Base-by-base conservation (phyloP, 92 coral and sea anemone genomes). In the Epizoanthus fatuus region DNA sequence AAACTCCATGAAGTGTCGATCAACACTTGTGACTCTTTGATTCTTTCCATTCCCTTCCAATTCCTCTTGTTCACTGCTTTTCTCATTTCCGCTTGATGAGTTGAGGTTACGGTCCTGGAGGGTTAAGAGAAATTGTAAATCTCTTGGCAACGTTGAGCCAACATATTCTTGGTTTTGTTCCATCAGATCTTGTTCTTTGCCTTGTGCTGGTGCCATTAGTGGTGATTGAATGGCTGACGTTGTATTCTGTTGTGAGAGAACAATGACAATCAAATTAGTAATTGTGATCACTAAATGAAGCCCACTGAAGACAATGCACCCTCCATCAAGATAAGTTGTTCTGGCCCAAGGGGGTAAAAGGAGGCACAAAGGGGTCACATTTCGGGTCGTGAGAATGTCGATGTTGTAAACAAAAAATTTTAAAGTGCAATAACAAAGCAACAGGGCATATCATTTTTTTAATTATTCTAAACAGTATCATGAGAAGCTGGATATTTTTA, bases 1-100 rank as follows among this genome's bases (percentile, higher is more conserved):
- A 38, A 93, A 84, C 58, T 93, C 96, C 35, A 95, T 77, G 51
- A 95, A 93, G 20, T 81, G 84, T 60, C 85, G 77, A 67, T 93
- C 96, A n/a, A 93, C 96, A 57, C 88, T 75, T 7, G 92, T 82
- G 67, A 77, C 32, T 3, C 58, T 77, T 60, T 62, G 44, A 12
- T 22, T 77, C n/a, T 20, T n/a, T 1, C 29, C 70, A 11, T 55
- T 12, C 58, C n/a, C 54, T 16, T 94, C 87, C 57, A 91, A n/a
- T n/a, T n/a, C n/a, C n/a, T n/a, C 79, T 4, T 55, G 63, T 3
- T 89, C 86, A 22, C 68, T 10, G 19, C 2, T 47, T 2, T 22
- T 51, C n/a, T 58, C 86, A 32, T 63, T 65, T n/a, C 20, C 45
- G 1, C 80, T 45, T 11, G 83, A 69, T 4, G 35, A 40, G 17